Base-by-base conservation (phyloP, 2,113 vertebrate genomes). In the Varanus salvator region DNA sequence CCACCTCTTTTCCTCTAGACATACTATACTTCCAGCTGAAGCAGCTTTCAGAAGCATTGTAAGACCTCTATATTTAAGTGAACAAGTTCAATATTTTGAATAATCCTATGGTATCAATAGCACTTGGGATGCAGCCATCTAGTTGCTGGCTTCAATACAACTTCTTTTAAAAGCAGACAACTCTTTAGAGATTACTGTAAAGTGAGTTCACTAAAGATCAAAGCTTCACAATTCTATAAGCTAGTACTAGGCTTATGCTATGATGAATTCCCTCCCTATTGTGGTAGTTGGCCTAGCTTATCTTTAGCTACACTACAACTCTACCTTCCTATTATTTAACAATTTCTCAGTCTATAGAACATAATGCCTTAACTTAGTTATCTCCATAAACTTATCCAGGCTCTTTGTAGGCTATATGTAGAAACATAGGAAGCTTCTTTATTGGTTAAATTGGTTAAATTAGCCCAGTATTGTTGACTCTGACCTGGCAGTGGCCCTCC, bases 1-100 rank as follows among this genome's bases (percentile, higher is more conserved):
- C 60, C 88, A 78, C 82, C 82, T 75, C 38, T 83, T 75, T 29
- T 84, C 80, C 80, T 76, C 54, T 48, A 78, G 60, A 85, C 29
- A 85, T 34, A 44, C 25, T 54, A 21, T 54, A 69, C 23, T 85
- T 89, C 57, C 57, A 76, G 48, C 25, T 50, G 31, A 85, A 85
- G n/a, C n/a, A 77, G 44, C 64, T 89, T 89, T 85, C 88, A 85
- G 72, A 84, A 50, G 44, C 54, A 78, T 78, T 69, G 60, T 85
- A 77, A 29, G 8, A 34, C 17, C 60, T 85, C 84, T 89, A 85
- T 82, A 57, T 74, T 31, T 72, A 23, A 71, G 19, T 60, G 72
- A 84, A 89, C 82, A 69, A 78, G 60, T 34, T 31, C 44, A 52
- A 64, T n/a, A 31, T 77, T 85, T 89, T 85, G 82, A 78, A 85